Evolutionary conservation across 1,140 invertebrate genomes (phyloP), one percentile per base, ranked within the genome.

Genomic region (Sweltsa coloradensis): DNA sequence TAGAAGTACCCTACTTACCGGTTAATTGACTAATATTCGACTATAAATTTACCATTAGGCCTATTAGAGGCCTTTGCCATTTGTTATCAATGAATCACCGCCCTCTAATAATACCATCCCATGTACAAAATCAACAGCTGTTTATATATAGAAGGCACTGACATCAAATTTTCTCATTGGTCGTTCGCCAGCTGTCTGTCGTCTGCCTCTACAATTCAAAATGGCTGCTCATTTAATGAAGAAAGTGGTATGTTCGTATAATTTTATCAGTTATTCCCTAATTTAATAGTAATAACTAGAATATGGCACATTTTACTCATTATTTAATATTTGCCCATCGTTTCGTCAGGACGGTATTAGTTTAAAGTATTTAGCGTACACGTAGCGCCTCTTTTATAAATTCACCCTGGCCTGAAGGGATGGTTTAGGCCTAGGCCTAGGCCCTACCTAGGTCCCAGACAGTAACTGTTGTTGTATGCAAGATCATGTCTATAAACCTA

Each of bases 141-240:
- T n/a, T n/a, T n/a, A n/a, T n/a, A n/a, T n/a, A n/a, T n/a, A n/a
- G n/a, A n/a, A n/a, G n/a, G n/a, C n/a, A n/a, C n/a, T n/a, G n/a
- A n/a, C n/a, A n/a, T n/a, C n/a, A n/a, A n/a, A n/a, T n/a, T n/a
- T n/a, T n/a, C n/a, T n/a, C n/a, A n/a, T n/a, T n/a, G n/a, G n/a
- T n/a, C n/a, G n/a, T n/a, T n/a, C n/a, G n/a, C n/a, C n/a, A 6
- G 34, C 1, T 9, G 1, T 2, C 6, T 3, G 7, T 37, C 34
- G 3, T 37, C 34, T 21, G 6, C 14, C 34, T n/a, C 22, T 37
- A 37, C 22, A 14, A 9, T 37, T 21, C 34, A 37, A 37, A 37
- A 37, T 37, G 34, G 34, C 34, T 37, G 34, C 34, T 14, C 16
- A 21, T 9, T 37, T 37, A 14, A 18, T 37, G 34, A 37, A 37